A percentile compares a stretch with the other conserved stretches of the same genome.
phyloP scores from a whole-genome alignment of 2,797 vertebrate genomes.

The Rallus crepitans region DNA sequence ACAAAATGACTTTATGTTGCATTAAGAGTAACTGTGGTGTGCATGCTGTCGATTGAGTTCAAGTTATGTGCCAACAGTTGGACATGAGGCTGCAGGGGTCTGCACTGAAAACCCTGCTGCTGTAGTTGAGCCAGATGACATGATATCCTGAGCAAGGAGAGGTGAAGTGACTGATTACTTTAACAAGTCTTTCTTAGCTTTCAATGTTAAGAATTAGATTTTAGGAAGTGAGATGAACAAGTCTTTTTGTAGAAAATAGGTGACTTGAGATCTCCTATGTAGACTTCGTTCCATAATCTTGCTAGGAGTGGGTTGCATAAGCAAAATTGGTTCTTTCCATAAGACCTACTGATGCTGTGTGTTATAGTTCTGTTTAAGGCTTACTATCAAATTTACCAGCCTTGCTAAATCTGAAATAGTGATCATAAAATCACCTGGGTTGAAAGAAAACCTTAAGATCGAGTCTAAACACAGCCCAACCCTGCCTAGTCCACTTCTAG shows the following conservation, averaged over 20 bases:
- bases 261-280: not conserved
- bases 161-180: not conserved
- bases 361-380: not conserved
- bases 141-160: not conserved
- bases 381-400: not conserved
- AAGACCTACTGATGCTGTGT: not conserved
- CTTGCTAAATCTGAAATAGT: not conserved
- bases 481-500: no score
- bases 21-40: not conserved
- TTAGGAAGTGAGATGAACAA: not conserved
- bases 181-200: not conserved
- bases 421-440: not conserved
- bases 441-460: no score
- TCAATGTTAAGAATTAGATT: not conserved
- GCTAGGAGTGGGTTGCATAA: not conserved
- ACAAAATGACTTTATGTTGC: not conserved
- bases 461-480: no score
- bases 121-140: not conserved
- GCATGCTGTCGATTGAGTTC: not conserved
- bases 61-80: not conserved
- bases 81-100: not conserved
- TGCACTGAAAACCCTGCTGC: not conserved
- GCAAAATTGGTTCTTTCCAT: not conserved
- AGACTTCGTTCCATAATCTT: not conserved
- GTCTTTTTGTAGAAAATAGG: not conserved